phyloP scores from a whole-genome alignment of 2,797 vertebrate species.

The Pristis pectinata region DNA sequence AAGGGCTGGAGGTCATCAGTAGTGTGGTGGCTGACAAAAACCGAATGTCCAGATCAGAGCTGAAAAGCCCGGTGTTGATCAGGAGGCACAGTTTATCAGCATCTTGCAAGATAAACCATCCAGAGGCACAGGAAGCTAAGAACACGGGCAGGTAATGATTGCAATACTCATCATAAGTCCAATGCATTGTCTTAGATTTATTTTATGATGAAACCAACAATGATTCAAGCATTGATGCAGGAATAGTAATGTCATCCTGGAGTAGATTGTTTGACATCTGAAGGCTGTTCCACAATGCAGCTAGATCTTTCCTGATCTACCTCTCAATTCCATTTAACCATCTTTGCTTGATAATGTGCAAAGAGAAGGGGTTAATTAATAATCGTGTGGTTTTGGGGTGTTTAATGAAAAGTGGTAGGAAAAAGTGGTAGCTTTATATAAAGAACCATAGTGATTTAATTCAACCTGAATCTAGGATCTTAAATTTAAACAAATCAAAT shows the following conservation, averaged over 20 bases:
- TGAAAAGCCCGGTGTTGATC: constrained; percentile 55
- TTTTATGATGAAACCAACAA: not conserved
- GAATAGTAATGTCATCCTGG: not conserved
- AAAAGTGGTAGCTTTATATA: too few relatives aligned
- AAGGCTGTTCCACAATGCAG: too few relatives aligned
- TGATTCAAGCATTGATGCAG: not conserved
- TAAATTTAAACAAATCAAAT: too few relatives aligned
- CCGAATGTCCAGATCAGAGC: constrained; percentile 53
- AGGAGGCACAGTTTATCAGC: constrained; percentile 68
- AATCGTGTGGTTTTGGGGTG: too few relatives aligned
- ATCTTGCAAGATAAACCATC: constrained; percentile 52
- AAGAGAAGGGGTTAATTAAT: too few relatives aligned
- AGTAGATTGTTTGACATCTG: not conserved
- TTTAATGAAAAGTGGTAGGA: too few relatives aligned
- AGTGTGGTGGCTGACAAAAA: constrained; percentile 62
- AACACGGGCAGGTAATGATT: constrained; percentile 64
- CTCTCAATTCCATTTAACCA: not conserved
- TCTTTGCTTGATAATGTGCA: not conserved
- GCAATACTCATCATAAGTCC: not conserved
- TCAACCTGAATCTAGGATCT: too few relatives aligned
- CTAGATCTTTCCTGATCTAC: not conserved
- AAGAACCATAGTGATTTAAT: too few relatives aligned
- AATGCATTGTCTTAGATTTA: not conserved
- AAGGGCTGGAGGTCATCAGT: constrained; percentile 70
- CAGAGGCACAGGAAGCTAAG: constrained; percentile 51